Conservation (phyloP, 1,140 invertebrate genomes). For the Drosophila orena region DNA sequence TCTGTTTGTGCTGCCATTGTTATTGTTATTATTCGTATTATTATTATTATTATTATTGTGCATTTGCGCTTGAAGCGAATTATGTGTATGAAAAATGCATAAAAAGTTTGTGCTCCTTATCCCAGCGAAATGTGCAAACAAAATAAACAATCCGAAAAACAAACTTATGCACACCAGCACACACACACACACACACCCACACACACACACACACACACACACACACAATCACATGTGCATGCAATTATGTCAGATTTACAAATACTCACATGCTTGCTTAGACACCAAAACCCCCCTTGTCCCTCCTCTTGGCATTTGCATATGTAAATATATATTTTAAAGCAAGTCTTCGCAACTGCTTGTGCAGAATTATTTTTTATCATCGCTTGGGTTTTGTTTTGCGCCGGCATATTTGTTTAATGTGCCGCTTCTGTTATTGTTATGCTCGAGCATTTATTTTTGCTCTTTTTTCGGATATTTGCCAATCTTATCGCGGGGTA, state of each 20-base stretch:
- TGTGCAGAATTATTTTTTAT: conserved; percentile 43
- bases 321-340: conserved; percentile 61
- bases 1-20: conserved; percentile 57
- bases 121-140: conserved; percentile 64
- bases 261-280: conserved; percentile 62
- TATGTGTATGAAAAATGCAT: conserved; percentile 71
- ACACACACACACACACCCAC: neutral
- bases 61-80: conserved; percentile 77
- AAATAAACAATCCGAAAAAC: conserved; percentile 63
- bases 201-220: conserved; percentile 10
- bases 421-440: conserved; percentile 46
- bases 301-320: conserved; percentile 41
- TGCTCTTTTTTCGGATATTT: conserved; percentile 12
- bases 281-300: conserved; percentile 20
- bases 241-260: conserved; percentile 68
- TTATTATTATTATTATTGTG: conserved; percentile 65
- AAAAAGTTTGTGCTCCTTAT: conserved; percentile 67
- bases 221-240: conserved; percentile 15
- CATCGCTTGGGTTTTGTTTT: conserved; percentile 25
- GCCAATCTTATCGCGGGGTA: conserved; percentile 24
- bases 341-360: conserved; percentile 22
- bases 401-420: conserved; percentile 40
- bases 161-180: conserved; percentile 18
- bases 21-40: conserved; percentile 42
- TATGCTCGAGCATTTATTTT: conserved; percentile 35